Base-by-base conservation (phyloP, 2,888 invertebrate genomes). In the Ariolimax columbianus region DNA sequence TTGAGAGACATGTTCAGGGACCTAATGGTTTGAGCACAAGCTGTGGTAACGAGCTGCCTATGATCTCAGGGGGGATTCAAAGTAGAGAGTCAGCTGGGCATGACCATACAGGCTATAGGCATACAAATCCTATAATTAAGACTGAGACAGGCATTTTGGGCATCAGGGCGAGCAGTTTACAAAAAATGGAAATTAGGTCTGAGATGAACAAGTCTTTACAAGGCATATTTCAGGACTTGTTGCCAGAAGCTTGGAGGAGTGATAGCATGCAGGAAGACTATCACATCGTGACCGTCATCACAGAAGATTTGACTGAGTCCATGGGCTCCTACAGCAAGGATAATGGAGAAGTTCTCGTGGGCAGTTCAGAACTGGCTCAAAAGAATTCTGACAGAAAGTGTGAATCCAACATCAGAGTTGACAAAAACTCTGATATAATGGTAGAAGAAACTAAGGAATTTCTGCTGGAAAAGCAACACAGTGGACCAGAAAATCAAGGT, bases 171-270 rank as follows among this genome's bases (percentile, higher is more conserved):
- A n/a, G n/a, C 30, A 19, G 43, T 30, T 43, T 43, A 73, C n/a
- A 40, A 1, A 43, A 47, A n/a, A 47, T 7, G 14, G 73, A 47
- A n/a, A 30, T 14, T 3, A 43, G 0, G 33, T 55, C 59, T 38
- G 55, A 26, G 38, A 77, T 36, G 36, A 30, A 47, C n/a, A 55
- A 36, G 36, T 77, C 59, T 0, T 17, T 55, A 17, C 36, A 38
- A 26, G n/a, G 47, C 36, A 80, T 47, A 14, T 33, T 51, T 11
- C 7, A 33, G 47, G 47, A 68, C 51, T 26, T 33, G 9, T 23
- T 77, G 51, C 78, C 84, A 26, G 59, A 70, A 9, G 19, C 68
- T 11, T 84, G 78, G 84, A 72, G 33, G 7, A 38, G 72, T 26
- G 70, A 78, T 59, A 72, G 30, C 1, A 26, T 72, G 40, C 68